These are phyloP conservation scores for Spisula subtruncata DNA, from an alignment of 2,888 invertebrate species.

Conservation along the genomic window DNA sequence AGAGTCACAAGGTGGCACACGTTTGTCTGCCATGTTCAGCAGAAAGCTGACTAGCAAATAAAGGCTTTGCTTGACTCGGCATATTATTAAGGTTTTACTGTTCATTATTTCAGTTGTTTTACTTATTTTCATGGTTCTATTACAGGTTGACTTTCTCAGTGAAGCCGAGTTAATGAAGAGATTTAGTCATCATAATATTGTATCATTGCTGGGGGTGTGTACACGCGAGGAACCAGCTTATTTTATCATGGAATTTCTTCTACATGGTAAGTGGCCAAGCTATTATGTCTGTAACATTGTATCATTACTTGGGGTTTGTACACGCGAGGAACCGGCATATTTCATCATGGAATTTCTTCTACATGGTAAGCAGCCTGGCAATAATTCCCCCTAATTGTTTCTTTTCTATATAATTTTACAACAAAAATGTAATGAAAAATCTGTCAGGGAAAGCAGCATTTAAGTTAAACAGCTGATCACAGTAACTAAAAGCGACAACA, in stretches of 20 bases:
- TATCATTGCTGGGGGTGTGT: conserved; percentile 94
- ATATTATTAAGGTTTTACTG: no score
- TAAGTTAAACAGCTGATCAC: no score
- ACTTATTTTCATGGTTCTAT: not conserved
- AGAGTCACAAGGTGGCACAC: no score
- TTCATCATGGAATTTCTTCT: conserved; percentile 98
- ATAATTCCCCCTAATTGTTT: no score
- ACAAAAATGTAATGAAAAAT: no score
- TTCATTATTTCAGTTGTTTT: not conserved
- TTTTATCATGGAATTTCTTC: conserved; percentile 97
- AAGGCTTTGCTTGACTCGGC: no score
- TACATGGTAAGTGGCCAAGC: conserved; percentile 91
- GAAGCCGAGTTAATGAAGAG: conserved; percentile 98
- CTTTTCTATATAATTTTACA: no score
- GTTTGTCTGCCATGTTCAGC: no score
- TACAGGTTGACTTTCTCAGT: conserved; percentile 93
- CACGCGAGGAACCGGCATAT: conserved; percentile 95
- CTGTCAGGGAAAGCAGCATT: no score
- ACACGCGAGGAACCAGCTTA: conserved; percentile 95
- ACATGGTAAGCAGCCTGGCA: conserved; percentile 90
- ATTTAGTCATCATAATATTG: conserved; percentile 96
- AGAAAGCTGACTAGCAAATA: no score
- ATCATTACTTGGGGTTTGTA: conserved; percentile 94
- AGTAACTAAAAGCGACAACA: no score
- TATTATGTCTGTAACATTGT: conserved; percentile 91